Evolutionary conservation across 2,113 vertebrate genomes (phyloP).

Genomic region (Channa maculata): DNA sequence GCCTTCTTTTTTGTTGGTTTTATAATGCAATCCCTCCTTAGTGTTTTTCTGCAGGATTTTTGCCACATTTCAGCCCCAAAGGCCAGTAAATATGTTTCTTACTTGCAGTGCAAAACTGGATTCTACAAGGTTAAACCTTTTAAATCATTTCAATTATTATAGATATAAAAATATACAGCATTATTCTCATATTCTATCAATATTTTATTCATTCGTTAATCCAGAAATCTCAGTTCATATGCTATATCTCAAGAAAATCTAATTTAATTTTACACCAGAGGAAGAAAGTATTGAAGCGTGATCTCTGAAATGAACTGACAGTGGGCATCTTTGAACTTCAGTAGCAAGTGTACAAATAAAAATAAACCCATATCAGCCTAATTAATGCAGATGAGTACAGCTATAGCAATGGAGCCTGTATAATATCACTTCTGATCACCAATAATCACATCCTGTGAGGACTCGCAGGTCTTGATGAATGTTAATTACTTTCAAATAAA

Average conservation of each 20-base stretch:
- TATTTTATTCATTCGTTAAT: background rate
- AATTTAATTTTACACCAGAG: conserved; percentile 4
- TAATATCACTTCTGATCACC: conserved; percentile 48
- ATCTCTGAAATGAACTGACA: background rate
- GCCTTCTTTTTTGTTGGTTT: conserved; percentile 51
- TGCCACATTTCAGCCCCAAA: conserved; percentile 48
- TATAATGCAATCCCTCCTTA: conserved; percentile 43
- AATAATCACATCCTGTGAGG: conserved; percentile 54
- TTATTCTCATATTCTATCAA: conserved; percentile 4
- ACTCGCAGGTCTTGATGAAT: conserved; percentile 45
- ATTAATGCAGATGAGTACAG: conserved; percentile 40
- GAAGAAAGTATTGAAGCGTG: background rate
- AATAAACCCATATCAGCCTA: conserved; percentile 33
- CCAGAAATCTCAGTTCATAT: background rate
- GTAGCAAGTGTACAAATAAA: background rate
- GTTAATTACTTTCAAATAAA: conserved; percentile 62
- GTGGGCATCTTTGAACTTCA: background rate
- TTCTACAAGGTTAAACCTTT: conserved; percentile 46
- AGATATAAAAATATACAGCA: background rate
- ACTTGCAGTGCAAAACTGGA: conserved; percentile 35
- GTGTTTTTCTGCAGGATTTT: conserved; percentile 48
- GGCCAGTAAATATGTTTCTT: conserved; percentile 37
- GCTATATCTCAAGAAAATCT: conserved; percentile 1
- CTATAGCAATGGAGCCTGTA: conserved; percentile 39
- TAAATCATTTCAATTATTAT: conserved; percentile 19